Base-by-base conservation (phyloP, 2,113 vertebrate species). In the Grammomys surdaster region DNA sequence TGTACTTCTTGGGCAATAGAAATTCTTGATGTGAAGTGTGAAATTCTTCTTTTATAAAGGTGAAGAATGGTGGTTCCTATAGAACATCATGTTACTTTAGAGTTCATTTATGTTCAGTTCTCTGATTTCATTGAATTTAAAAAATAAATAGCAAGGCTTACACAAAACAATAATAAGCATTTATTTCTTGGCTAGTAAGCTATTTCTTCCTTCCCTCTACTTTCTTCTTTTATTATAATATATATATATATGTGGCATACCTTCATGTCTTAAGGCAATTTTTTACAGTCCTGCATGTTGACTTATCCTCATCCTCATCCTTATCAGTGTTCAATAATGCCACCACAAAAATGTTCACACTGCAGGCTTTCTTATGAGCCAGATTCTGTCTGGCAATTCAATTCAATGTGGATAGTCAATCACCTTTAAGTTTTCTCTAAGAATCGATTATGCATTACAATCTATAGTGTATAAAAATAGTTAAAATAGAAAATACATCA, bases 11-110 rank as follows among this genome's bases (percentile, higher is more conserved):
- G 4, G 28, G 72, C 51, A 95, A 91, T 65, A 2, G 12, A 85
- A 14, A 0, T 94, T 88, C 16, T 65, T 77, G 33, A 60, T 8
- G 85, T 89, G 4, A 81, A 40, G 2, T 77, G 28, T 89, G 33
- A 82, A 82, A 70, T 82, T 91, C 65, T 90, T 58, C 65, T 33
- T 92, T 60, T 88, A 40, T 9, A 91, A 94, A 90, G 43, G 12
- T 26, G 10, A 13, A 78, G 16, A 78, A 78, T 78, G 13, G 46
- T 51, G 46, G 26, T 33, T 51, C 26, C 76, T 51, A 17, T 48
- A 51, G 46, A 51, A 3, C 3, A 16, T 17, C 28, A 14, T 78
- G 26, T 78, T 75, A 20, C 19, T 43, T 75, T 22, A 75, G 73
- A 46, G 73, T 75, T 78, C 14, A 16, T 78, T 78, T 51, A 10